Percentiles rank a stretch among this genome's conserved stretches.
These are phyloP conservation scores for Lasioglossum lativentre DNA, from an alignment of 2,888 invertebrate genomes.

Conservation along the genomic window DNA sequence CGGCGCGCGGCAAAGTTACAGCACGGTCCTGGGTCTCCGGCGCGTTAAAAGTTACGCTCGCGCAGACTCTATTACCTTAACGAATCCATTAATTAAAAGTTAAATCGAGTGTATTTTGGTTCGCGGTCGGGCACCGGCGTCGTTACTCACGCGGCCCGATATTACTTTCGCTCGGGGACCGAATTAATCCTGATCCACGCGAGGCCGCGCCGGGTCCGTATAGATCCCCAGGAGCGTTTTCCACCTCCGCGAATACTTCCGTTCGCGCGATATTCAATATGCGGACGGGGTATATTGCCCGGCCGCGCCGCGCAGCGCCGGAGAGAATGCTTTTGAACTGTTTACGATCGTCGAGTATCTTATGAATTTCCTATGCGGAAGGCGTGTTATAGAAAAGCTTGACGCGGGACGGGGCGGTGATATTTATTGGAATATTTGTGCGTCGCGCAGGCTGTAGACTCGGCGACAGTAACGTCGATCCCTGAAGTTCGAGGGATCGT, in stretches of 20 bases:
- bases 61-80: slow-evolving; percentile 48
- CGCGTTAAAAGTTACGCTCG: slow-evolving; percentile 36
- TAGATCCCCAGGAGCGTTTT: background rate
- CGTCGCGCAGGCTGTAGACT: background rate
- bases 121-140: slow-evolving; percentile 9
- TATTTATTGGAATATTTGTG: slow-evolving; percentile 38
- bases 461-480: slow-evolving; percentile 22
- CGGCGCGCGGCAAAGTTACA: slow-evolving; percentile 20
- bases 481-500: slow-evolving; percentile 8
- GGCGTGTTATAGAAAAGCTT: background rate
- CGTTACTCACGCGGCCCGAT: slow-evolving; percentile 46
- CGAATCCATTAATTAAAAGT: slow-evolving; percentile 63
- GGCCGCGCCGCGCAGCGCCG: no score
- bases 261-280: slow-evolving; percentile 33
- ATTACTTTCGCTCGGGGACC: slow-evolving; percentile 43
- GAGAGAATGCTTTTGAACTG: slow-evolving; percentile 37
- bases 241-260: background rate
- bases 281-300: slow-evolving; percentile 3
- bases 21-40: background rate
- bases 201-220: background rate
- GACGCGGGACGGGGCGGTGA: background rate
- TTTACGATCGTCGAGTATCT: slow-evolving; percentile 46
- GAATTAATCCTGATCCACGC: slow-evolving; percentile 34
- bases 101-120: slow-evolving; percentile 55
- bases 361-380: slow-evolving; percentile 41